Evolutionary conservation across 2,797 vertebrate genomes (phyloP).

Genomic region (Macroramphosus scolopax): DNA sequence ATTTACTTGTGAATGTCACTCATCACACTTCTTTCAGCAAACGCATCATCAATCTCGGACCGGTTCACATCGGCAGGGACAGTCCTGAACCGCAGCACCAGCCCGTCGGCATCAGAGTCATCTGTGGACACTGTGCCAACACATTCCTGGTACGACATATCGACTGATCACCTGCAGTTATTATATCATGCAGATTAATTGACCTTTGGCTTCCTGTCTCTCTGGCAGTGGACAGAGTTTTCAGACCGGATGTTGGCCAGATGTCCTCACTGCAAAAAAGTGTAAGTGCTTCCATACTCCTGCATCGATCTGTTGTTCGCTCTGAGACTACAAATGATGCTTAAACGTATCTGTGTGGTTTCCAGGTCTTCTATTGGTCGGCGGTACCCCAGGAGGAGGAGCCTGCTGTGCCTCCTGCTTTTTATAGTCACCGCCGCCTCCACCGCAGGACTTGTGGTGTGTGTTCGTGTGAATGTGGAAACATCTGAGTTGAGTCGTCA

Average conservation of each 20-base stretch:
- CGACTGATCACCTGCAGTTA: too few species aligned
- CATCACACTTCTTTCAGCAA: constrained; percentile 80
- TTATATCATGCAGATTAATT: too few species aligned
- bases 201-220: constrained; percentile 17
- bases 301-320: neutral
- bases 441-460: constrained; percentile 78
- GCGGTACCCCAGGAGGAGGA: constrained; percentile 83
- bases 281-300: constrained; percentile 73
- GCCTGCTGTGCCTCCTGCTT: constrained; percentile 82
- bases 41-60: constrained; percentile 86
- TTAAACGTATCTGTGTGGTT: constrained; percentile 14
- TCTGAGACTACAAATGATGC: too few species aligned
- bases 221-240: constrained; percentile 84
- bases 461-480: too few species aligned
- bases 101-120: constrained; percentile 82
- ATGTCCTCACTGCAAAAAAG: constrained; percentile 89
- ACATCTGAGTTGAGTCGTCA: too few species aligned
- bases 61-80: constrained; percentile 79
- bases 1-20: too few species aligned
- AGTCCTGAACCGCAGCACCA: constrained; percentile 80
- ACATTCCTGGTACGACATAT: constrained; percentile 81
- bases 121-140: constrained; percentile 87
- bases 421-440: constrained; percentile 75
- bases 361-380: constrained; percentile 86
- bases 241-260: constrained; percentile 84